phyloP scores from a whole-genome alignment of 2,797 vertebrate genomes.

The Micropoecilia bifurca region DNA sequence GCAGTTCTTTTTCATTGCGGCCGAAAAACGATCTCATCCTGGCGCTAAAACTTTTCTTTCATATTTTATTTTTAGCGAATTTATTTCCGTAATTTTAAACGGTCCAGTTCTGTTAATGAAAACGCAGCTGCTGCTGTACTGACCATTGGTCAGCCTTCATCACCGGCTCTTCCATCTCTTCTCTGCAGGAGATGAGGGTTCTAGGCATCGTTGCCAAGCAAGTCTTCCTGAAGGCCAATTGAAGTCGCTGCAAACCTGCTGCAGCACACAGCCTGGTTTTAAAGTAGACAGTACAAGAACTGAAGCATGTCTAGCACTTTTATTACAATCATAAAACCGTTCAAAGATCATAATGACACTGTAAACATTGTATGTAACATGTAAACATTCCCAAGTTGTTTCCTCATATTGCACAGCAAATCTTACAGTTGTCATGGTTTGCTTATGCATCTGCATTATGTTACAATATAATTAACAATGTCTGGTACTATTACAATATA shows the following conservation, averaged over 20 bases:
- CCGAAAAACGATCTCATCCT: too few species aligned
- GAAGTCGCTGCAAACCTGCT: slow-evolving; percentile 44
- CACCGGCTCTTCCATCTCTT: background rate
- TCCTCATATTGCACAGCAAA: slow-evolving; percentile 49
- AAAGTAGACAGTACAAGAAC: slow-evolving; percentile 15
- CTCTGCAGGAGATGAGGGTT: slow-evolving; percentile 73
- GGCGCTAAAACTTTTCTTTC: too few species aligned
- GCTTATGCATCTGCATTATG: slow-evolving; percentile 27
- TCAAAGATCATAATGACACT: slow-evolving; percentile 2
- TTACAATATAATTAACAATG: background rate
- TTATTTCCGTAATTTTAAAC: too few species aligned
- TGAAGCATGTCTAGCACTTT: slow-evolving; percentile 35
- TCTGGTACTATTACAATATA: background rate
- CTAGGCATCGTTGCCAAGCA: slow-evolving; percentile 85
- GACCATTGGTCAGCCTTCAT: slow-evolving; percentile 2
- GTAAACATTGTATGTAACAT: slow-evolving; percentile 6
- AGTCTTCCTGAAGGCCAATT: slow-evolving; percentile 90
- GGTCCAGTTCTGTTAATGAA: too few species aligned
- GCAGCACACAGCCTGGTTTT: slow-evolving; percentile 10
- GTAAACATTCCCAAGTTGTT: slow-evolving; percentile 49
- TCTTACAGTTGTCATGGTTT: slow-evolving; percentile 3
- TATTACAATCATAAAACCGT: slow-evolving; percentile 41
- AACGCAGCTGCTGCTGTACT: background rate
- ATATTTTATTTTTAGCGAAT: background rate
- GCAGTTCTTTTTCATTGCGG: too few species aligned